Conservation (phyloP, 2,888 invertebrate species). For the Thalpophila matura region DNA sequence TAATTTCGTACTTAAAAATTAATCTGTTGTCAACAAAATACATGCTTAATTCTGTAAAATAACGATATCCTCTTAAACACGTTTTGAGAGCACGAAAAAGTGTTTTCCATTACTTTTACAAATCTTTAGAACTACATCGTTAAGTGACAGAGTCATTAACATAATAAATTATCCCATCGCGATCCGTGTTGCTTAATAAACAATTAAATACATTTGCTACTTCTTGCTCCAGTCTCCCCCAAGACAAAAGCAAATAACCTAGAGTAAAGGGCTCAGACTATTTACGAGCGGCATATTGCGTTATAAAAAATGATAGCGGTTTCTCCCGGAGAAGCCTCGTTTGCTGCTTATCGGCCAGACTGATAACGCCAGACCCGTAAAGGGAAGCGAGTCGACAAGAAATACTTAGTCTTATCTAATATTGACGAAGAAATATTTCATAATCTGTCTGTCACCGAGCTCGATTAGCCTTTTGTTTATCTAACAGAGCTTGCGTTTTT, state of each 20-base stretch:
- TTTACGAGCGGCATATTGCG: slow-evolving; percentile 82
- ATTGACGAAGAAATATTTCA: slow-evolving; percentile 77
- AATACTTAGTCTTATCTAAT: slow-evolving; percentile 78
- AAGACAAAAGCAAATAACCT: slow-evolving; percentile 75
- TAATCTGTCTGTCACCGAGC: slow-evolving; percentile 67
- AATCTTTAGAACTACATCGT: slow-evolving; percentile 27
- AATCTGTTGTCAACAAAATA: background rate
- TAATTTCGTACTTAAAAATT: background rate
- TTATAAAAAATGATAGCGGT: slow-evolving; percentile 84
- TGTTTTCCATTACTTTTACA: background rate
- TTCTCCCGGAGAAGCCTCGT: slow-evolving; percentile 77
- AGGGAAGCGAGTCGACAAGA: slow-evolving; percentile 78
- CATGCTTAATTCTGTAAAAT: background rate
- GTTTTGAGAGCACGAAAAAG: slow-evolving; percentile 8
- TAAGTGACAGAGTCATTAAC: slow-evolving; percentile 25
- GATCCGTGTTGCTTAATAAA: slow-evolving; percentile 59
- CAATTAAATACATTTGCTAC: slow-evolving; percentile 66
- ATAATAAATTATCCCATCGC: slow-evolving; percentile 29
- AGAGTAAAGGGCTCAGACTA: slow-evolving; percentile 72
- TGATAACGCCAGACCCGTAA: slow-evolving; percentile 78
- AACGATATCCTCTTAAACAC: background rate
- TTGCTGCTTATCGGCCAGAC: slow-evolving; percentile 79
- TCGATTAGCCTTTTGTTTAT: slow-evolving; percentile 71
- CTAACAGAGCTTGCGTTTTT: slow-evolving; percentile 57
- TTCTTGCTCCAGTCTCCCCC: slow-evolving; percentile 58